Conservation (phyloP, 2,797 vertebrate genomes). For the Synanceia verrucosa region DNA sequence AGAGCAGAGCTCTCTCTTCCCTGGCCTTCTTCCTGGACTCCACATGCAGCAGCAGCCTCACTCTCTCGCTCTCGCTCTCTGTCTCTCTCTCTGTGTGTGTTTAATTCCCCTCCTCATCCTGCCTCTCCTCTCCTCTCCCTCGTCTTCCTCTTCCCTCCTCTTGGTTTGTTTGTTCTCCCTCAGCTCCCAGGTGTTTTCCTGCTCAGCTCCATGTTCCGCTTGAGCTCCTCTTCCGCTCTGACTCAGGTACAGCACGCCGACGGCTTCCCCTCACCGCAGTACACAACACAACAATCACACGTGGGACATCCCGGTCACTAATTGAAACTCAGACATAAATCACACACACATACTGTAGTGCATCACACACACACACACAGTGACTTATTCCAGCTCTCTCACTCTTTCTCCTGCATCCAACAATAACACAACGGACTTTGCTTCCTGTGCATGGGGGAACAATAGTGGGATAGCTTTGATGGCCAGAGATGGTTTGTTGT, state of each 20-base stretch:
- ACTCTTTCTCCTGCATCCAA: constrained; percentile 77
- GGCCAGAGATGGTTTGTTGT: constrained; percentile 70
- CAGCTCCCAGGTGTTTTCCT: constrained; percentile 82
- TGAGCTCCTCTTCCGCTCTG: constrained; percentile 71
- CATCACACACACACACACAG: background rate
- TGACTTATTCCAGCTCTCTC: constrained; percentile 35
- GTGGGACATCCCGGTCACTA: background rate
- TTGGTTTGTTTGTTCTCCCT: constrained; percentile 76
- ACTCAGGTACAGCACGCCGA: constrained; percentile 70
- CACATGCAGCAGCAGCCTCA: constrained; percentile 51
- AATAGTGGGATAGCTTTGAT: constrained; percentile 87
- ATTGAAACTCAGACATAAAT: background rate
- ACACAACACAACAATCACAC: constrained; percentile 17
- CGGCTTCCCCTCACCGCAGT: constrained; percentile 31
- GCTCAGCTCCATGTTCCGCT: constrained; percentile 54
- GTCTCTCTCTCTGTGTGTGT: constrained; percentile 51
- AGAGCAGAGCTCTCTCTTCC: constrained; percentile 47
- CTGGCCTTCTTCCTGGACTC: constrained; percentile 55
- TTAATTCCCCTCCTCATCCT: constrained; percentile 68
- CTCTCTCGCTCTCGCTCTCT: constrained; percentile 32
- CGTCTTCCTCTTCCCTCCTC: constrained; percentile 74
- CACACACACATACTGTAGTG: background rate
- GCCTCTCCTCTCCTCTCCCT: constrained; percentile 66
- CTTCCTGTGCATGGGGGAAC: constrained; percentile 81
- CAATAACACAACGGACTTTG: constrained; percentile 83